These are phyloP conservation scores for Chiloscyllium plagiosum DNA, from an alignment of 2,113 vertebrate species.

Conservation along the genomic window DNA sequence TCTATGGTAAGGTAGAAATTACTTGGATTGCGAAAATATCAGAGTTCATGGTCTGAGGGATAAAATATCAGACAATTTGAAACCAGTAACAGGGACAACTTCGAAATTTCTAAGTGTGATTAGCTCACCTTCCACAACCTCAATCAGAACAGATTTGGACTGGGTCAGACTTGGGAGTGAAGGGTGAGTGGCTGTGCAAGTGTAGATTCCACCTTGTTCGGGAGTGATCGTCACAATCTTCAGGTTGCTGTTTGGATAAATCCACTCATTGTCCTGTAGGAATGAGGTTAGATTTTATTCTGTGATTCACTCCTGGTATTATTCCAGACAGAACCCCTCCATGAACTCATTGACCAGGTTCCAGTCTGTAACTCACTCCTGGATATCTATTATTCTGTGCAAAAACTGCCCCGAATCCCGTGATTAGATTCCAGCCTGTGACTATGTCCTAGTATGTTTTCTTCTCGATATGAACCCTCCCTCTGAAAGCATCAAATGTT, in stretches of 20 bases:
- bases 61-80: too few relatives aligned
- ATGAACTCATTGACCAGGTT: not conserved
- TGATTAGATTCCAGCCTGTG: too few relatives aligned
- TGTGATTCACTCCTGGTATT: not conserved
- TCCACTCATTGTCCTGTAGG: conserved; percentile 40
- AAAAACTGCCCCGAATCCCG: too few relatives aligned
- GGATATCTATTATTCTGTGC: not conserved
- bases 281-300: not conserved
- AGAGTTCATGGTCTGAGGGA: too few relatives aligned
- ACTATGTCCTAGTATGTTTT: too few relatives aligned
- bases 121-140: not conserved
- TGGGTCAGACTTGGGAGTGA: conserved; percentile 5
- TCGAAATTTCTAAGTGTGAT: not conserved
- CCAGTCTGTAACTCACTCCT: not conserved
- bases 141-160: conserved; percentile 36
- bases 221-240: not conserved
- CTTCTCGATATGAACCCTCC: too few relatives aligned
- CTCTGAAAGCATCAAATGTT: too few relatives aligned
- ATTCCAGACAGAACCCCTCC: not conserved
- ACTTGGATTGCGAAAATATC: too few relatives aligned
- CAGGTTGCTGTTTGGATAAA: conserved; percentile 1
- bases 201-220: conserved; percentile 38
- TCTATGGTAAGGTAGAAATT: not conserved
- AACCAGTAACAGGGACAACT: not conserved
- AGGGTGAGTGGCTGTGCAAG: conserved; percentile 39